A percentile compares a stretch with the other conserved stretches of the same genome.
Conservation (phyloP, 2,797 vertebrate genomes). For the Cuculus canorus region DNA sequence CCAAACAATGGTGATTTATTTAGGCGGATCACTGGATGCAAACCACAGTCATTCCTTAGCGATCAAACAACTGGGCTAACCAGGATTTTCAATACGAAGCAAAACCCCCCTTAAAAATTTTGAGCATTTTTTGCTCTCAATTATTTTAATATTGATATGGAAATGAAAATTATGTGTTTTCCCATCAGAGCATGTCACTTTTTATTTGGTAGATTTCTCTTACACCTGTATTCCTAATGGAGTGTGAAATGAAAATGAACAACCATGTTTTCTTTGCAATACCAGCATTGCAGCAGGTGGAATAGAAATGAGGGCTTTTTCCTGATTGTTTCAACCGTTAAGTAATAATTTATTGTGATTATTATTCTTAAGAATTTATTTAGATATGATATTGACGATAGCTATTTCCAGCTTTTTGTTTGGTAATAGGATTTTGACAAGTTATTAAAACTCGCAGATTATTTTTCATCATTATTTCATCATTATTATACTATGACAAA, state of each 20-base stretch:
- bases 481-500: not conserved
- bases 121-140: not conserved
- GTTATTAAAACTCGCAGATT: not conserved
- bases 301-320: not conserved
- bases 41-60: not conserved
- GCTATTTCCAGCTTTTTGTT: not conserved
- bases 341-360: not conserved
- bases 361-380: not conserved
- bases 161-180: not conserved
- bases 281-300: not conserved
- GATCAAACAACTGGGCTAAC: not conserved
- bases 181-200: slow-evolving; percentile 1
- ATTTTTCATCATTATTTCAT: not conserved
- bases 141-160: slow-evolving; percentile 14
- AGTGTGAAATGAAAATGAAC: slow-evolving; percentile 29
- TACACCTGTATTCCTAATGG: slow-evolving; percentile 1
- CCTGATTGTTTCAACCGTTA: not conserved
- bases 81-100: not conserved
- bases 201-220: slow-evolving; percentile 20
- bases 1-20: not conserved
- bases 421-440: not conserved
- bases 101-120: not conserved
- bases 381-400: not conserved
- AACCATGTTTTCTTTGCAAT: not conserved
- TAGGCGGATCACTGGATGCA: not conserved